phyloP scores from a whole-genome alignment of 2,113 vertebrate genomes.

The Probosciger aterrimus region DNA sequence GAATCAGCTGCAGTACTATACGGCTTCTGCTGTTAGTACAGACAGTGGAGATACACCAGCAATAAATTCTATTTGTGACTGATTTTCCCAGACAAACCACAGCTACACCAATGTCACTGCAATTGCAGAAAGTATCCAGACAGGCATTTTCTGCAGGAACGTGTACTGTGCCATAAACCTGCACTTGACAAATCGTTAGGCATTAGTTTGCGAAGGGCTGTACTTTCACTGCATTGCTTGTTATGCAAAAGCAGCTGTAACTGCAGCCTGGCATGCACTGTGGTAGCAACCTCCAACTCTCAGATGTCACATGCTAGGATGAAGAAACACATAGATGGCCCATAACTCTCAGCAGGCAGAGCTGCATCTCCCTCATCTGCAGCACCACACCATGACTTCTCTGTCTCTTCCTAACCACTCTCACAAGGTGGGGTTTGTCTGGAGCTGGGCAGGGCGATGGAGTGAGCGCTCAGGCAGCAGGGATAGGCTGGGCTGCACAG shows the following conservation, averaged over 20 bases:
- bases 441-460: background rate
- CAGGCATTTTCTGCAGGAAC: background rate
- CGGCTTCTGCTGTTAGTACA: background rate
- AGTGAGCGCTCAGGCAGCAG: background rate
- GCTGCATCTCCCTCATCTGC: background rate
- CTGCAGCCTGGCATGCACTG: background rate
- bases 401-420: background rate
- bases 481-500: background rate
- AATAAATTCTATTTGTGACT: background rate
- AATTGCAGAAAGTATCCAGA: background rate
- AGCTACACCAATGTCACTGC: background rate
- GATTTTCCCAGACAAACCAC: background rate
- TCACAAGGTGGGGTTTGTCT: no score
- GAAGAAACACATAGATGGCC: background rate
- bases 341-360: background rate
- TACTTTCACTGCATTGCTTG: background rate
- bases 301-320: background rate
- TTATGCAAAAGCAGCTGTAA: background rate
- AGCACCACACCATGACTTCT: fast-evolving
- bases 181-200: background rate
- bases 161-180: background rate
- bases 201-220: background rate
- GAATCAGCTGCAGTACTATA: background rate
- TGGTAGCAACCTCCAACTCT: background rate
- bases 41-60: background rate